Evolutionary conservation across 1,140 invertebrate genomes (phyloP).

Genomic region (Apis florea): DNA sequence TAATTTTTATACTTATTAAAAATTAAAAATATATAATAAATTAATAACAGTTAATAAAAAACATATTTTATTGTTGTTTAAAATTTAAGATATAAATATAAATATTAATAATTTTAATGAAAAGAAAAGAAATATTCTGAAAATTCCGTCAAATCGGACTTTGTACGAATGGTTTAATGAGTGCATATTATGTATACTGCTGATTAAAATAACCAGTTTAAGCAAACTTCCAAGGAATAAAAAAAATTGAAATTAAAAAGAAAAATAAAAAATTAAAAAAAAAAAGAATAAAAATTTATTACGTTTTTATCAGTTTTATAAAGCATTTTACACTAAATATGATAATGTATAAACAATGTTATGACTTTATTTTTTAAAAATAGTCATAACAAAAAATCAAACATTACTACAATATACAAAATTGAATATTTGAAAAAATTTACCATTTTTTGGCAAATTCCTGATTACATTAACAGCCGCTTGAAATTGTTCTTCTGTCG

Average conservation of each 20-base stretch:
- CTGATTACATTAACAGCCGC: conserved; percentile 94
- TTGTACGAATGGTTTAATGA: conserved; percentile 1
- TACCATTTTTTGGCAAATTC: conserved; percentile 93
- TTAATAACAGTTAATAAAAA: not conserved
- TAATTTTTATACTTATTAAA: too few species aligned
- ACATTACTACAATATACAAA: too few species aligned
- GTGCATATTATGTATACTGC: not conserved
- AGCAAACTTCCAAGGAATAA: not conserved
- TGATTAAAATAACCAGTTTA: not conserved
- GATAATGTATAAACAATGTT: not conserved
- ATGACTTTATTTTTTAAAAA: not conserved
- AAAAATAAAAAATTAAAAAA: not conserved
- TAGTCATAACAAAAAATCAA: not conserved
- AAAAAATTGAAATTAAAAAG: not conserved
- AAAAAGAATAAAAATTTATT: not conserved
- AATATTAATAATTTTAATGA: not conserved
- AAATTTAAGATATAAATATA: not conserved
- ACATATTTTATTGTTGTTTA: not conserved
- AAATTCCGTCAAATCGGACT: conserved; percentile 4
- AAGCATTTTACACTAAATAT: not conserved
- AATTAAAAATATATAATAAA: not conserved
- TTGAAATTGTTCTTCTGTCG: conserved; percentile 90
- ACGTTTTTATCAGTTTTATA: not conserved
- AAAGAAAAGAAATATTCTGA: not conserved
- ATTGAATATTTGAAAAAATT: conserved; percentile 47